Conservation (phyloP, 1,140 invertebrate genomes). For the Centruroides sculpturatus region DNA sequence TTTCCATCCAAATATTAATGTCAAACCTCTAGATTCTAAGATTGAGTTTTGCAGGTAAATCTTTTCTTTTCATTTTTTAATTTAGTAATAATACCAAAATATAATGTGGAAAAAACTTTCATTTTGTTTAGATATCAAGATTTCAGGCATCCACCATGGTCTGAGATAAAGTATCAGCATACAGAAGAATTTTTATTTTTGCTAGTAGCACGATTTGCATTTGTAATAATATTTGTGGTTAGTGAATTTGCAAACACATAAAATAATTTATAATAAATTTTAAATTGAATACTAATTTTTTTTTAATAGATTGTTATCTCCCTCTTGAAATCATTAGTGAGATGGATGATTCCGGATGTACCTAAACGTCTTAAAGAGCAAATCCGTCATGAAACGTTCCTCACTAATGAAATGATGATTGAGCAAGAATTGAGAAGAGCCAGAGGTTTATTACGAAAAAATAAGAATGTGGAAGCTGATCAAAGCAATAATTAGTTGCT, state of each 20-base stretch:
- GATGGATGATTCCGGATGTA: constrained; percentile 76
- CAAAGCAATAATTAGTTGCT: no score
- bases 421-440: constrained; percentile 49
- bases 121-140: constrained; percentile 53
- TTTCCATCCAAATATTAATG: constrained; percentile 30
- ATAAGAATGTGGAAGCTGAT: no score
- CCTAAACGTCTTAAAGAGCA: constrained; percentile 54
- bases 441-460: constrained; percentile 6
- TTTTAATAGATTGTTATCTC: background rate
- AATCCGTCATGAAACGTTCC: constrained; percentile 67
- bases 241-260: constrained; percentile 12
- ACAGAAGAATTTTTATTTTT: constrained; percentile 78
- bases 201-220: constrained; percentile 70
- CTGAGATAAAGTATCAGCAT: constrained; percentile 44
- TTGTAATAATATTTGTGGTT: constrained; percentile 89
- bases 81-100: no score
- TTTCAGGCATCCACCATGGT: constrained; percentile 57
- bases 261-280: background rate
- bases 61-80: no score
- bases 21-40: constrained; percentile 25
- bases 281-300: no score
- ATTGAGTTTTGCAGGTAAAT: constrained; percentile 41
- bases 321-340: constrained; percentile 54
- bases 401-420: constrained; percentile 81
- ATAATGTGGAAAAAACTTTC: no score